phyloP scores from a whole-genome alignment of 1,140 invertebrate genomes.

The Nephotettix cincticeps region DNA sequence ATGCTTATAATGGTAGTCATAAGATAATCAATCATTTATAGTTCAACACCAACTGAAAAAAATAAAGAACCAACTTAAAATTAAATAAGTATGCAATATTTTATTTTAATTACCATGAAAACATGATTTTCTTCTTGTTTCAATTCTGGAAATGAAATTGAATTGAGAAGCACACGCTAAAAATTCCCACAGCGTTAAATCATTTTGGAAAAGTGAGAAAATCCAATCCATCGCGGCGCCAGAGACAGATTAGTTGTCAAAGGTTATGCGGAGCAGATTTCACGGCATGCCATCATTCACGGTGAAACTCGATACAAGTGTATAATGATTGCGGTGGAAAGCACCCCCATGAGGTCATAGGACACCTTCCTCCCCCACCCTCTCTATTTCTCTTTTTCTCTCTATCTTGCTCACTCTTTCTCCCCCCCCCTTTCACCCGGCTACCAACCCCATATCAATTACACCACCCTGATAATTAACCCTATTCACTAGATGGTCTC shows the following conservation, averaged over 20 bases:
- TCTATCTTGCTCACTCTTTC: too few species aligned
- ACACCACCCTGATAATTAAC: slow-evolving; percentile 13
- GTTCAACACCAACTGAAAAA: too few species aligned
- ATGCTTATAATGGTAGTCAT: too few species aligned
- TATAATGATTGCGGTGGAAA: slow-evolving; percentile 16
- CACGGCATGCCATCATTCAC: slow-evolving; percentile 14
- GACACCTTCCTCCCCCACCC: slow-evolving; percentile 13
- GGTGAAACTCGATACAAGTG: slow-evolving; percentile 5
- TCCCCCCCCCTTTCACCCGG: too few species aligned
- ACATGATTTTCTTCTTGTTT: background rate
- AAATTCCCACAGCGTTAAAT: slow-evolving; percentile 6
- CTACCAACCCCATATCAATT: slow-evolving; percentile 5
- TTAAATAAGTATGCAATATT: too few species aligned
- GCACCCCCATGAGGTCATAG: slow-evolving; percentile 14
- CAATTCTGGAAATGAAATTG: background rate
- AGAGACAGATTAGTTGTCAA: slow-evolving; percentile 16
- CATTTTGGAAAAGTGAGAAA: slow-evolving; percentile 17
- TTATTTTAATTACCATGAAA: too few species aligned
- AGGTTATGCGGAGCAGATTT: slow-evolving; percentile 22
- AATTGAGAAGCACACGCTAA: background rate
- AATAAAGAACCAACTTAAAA: too few species aligned
- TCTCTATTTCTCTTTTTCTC: background rate
- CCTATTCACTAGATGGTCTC: slow-evolving; percentile 15
- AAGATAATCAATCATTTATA: too few species aligned
- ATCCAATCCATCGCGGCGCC: background rate